A percentile compares a stretch with the other conserved stretches of the same genome.
Evolutionary conservation across 2,797 vertebrate genomes (phyloP).

Genomic region (Falco naumanni): DNA sequence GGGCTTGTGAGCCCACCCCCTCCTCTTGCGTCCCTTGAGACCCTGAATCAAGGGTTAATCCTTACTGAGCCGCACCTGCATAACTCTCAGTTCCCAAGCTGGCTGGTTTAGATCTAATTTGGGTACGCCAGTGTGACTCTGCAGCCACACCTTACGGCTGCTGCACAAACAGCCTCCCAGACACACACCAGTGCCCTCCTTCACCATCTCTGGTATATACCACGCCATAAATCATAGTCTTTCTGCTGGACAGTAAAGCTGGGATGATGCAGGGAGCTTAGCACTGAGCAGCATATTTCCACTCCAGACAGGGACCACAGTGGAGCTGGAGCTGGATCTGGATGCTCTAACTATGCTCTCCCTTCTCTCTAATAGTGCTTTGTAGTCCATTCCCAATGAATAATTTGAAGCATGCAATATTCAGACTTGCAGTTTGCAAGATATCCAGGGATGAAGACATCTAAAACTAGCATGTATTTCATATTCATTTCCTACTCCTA

Average conservation of each 20-base stretch:
- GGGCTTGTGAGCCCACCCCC: neutral
- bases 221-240: neutral
- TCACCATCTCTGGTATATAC: neutral
- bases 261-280: neutral
- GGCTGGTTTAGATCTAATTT: neutral
- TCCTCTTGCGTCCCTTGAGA: neutral
- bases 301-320: rapidly evolving
- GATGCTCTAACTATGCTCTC: neutral
- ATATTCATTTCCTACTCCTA: neutral
- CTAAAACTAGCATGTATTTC: neutral
- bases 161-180: neutral
- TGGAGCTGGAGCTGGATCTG: neutral
- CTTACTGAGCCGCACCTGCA: neutral
- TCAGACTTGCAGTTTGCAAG: neutral
- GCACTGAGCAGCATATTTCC: neutral
- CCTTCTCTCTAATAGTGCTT: neutral
- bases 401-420: neutral
- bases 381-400: neutral
- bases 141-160: neutral
- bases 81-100: neutral
- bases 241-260: neutral
- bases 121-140: neutral
- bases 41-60: neutral
- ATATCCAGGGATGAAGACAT: neutral
- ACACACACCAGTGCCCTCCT: neutral